Conservation (phyloP, 2,888 invertebrate species). For the Metellina segmentata region DNA sequence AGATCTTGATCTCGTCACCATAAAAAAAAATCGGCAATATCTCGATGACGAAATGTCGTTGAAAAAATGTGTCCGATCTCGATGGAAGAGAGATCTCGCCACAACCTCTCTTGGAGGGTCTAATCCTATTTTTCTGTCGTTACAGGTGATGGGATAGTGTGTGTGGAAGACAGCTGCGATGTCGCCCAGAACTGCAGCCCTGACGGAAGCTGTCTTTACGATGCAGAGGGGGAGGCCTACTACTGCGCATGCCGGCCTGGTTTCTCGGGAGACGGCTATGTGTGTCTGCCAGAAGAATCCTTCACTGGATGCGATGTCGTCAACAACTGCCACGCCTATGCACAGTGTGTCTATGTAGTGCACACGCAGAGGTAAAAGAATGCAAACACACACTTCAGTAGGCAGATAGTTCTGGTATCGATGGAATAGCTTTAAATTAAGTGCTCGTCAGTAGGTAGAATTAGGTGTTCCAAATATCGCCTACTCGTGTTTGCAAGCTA, state of each 20-base stretch:
- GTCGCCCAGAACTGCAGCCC: conserved; percentile 83
- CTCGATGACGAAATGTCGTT: no score
- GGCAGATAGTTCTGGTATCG: no score
- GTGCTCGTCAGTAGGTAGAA: no score
- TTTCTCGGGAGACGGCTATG: conserved; percentile 81
- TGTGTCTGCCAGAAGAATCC: conserved; percentile 78
- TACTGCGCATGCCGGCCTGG: conserved; percentile 81
- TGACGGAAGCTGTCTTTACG: conserved; percentile 78
- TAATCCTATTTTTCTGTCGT: conserved; percentile 84
- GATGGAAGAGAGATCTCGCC: no score
- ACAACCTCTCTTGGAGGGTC: no score
- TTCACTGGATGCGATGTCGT: conserved; percentile 85
- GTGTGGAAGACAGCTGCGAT: conserved; percentile 84
- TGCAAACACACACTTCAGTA: not conserved
- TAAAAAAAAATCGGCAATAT: no score
- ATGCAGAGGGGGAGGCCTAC: conserved; percentile 78
- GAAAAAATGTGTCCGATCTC: no score
- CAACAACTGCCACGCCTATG: conserved; percentile 91
- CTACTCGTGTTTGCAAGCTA: no score
- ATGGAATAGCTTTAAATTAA: no score
- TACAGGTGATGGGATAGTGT: conserved; percentile 88
- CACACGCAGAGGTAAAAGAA: conserved; percentile 68
- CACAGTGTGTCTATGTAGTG: conserved; percentile 84
- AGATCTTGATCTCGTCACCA: no score
- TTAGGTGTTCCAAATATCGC: no score